Evolutionary conservation across 2,888 invertebrate genomes (phyloP), one percentile per base, ranked within the genome.

Genomic region (Acrobasis suavella): DNA sequence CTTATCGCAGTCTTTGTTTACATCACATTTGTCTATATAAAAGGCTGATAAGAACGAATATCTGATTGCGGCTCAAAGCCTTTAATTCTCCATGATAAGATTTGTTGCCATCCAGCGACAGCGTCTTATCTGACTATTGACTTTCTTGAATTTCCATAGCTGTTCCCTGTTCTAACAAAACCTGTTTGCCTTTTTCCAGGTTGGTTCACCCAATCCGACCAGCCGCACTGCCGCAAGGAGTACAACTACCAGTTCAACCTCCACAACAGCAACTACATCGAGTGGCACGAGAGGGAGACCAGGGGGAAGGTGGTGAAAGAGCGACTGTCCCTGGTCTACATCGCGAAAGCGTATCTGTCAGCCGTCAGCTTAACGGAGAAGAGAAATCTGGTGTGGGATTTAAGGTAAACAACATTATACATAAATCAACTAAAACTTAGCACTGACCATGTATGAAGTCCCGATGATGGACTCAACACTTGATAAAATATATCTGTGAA

Each of bases 321-420:
- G 73, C 93, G 96, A 79, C 91, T 94, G 70, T 96, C 96, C 46
- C 91, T 98, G 60, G 94, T 98, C 69, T 98, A 97, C 81, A 94
- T 96, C 63, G 95, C 95, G 60, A 94, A 95, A 78, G 95, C 97
- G 7, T 97, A 96, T 82, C 91, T 96, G 70, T 95, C 96, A 60
- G 96, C 97, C 56, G 94, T 98, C 61, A 96, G 95, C 81, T 96
- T 98, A 38, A 97, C 98, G 0, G 98, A 98, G 82, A 95, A 98
- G 76, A 94, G 98, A 73, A 98, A 98, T 85, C 89, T 98, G 75
- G 96, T 96, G 22, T 98, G 97, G 92, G 96, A 96, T 78, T 95
- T 96, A 82, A 94, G 92, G 93, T 93, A 73, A 66, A 72, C 68
- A 52, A 63, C 15, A 6, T 2, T 38, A n/a, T 9, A 22, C 22